Evolutionary conservation across 2,797 vertebrate genomes (phyloP).

Genomic region (Channa striata): DNA sequence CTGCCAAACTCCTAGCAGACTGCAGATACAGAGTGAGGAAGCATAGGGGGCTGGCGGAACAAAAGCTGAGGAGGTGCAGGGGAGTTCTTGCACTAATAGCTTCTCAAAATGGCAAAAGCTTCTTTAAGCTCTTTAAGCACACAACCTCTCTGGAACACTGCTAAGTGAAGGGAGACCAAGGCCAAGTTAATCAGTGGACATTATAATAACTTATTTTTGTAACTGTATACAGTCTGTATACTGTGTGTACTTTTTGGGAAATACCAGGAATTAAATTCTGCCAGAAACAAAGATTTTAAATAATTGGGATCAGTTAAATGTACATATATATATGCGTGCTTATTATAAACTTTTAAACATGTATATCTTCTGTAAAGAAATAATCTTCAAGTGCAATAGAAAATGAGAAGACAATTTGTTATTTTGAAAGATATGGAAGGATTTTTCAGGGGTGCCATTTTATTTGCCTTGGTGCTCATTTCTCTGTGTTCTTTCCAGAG

Average conservation of each 20-base stretch:
- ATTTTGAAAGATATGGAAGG: conserved; percentile 79
- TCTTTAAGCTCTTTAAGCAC: conserved; percentile 67
- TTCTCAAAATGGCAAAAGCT: conserved; percentile 68
- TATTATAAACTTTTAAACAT: conserved; percentile 82
- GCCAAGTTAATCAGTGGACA: conserved; percentile 71
- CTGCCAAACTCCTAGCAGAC: conserved; percentile 79
- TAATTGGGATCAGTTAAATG: conserved; percentile 80
- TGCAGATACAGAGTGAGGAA: conserved; percentile 77
- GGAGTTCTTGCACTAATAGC: conserved; percentile 83
- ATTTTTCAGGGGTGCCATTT: conserved; percentile 78
- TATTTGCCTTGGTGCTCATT: conserved; percentile 69
- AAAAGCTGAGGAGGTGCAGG: conserved; percentile 65
- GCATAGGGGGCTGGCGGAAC: conserved; percentile 46
- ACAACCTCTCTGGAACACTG: conserved; percentile 80
- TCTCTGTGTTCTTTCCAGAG: conserved; percentile 51
- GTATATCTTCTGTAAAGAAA: conserved; percentile 86
- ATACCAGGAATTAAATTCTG: conserved; percentile 76
- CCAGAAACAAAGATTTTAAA: conserved; percentile 75
- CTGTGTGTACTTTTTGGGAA: conserved; percentile 71
- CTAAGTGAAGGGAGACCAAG: conserved; percentile 72
- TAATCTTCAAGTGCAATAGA: conserved; percentile 89
- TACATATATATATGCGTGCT: conserved; percentile 79
- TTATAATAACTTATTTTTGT: conserved; percentile 86
- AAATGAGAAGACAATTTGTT: conserved; percentile 82
- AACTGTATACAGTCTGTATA: conserved; percentile 80